A percentile compares a stretch with the other conserved stretches of the same genome.
These are phyloP conservation scores for Anoplolepis gracilipes DNA, from an alignment of 1,140 invertebrate genomes.

Conservation along the genomic window DNA sequence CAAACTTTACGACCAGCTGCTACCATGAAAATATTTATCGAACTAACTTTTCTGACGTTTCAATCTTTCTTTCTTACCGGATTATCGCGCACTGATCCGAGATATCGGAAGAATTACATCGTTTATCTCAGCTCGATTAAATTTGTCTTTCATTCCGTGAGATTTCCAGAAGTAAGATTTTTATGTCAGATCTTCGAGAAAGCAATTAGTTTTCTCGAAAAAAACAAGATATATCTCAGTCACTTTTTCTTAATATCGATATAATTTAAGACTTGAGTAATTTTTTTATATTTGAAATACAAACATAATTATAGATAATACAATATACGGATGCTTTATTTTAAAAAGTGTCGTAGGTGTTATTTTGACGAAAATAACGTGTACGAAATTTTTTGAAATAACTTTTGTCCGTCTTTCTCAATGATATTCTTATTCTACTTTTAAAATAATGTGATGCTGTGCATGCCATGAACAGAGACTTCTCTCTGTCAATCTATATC, in stretches of 20 bases:
- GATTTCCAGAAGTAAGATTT: background rate
- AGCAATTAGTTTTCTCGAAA: background rate
- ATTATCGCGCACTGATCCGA: constrained; percentile 1
- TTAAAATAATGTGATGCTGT: constrained; percentile 2
- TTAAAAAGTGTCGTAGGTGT: background rate
- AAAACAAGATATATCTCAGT: background rate
- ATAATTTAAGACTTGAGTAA: background rate
- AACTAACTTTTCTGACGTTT: constrained; percentile 6
- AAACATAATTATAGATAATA: background rate
- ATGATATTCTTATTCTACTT: background rate
- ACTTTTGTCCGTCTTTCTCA: background rate
- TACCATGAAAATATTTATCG: background rate
- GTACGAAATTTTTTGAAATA: background rate
- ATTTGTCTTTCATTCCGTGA: background rate
- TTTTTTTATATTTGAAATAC: background rate
- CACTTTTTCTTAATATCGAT: background rate
- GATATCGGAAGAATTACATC: background rate
- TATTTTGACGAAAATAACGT: background rate
- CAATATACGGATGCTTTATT: background rate
- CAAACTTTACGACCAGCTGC: constrained; percentile 21
- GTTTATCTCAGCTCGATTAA: background rate
- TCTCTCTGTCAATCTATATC: background rate
- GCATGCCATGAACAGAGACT: background rate
- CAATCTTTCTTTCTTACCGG: background rate
- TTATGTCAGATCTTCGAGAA: background rate